phyloP scores from a whole-genome alignment of 2,888 invertebrate genomes.

The Hoplodrina blanda region DNA sequence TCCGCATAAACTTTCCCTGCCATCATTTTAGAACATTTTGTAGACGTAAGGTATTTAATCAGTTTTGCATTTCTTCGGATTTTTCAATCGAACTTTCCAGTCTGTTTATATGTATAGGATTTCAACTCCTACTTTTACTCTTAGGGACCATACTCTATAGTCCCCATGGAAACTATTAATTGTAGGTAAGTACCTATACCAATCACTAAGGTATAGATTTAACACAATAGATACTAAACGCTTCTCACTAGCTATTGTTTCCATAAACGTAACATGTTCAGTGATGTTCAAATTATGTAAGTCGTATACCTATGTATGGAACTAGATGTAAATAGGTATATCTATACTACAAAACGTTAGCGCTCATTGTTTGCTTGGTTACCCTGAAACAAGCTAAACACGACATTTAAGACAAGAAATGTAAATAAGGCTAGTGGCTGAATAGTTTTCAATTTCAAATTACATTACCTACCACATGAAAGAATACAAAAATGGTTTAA shows the following conservation, averaged over 20 bases:
- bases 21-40: slow-evolving; percentile 2
- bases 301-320: background rate
- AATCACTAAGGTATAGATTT: slow-evolving; percentile 14
- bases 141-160: too few relatives aligned
- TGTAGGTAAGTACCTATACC: background rate
- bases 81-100: too few relatives aligned
- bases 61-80: background rate
- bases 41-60: background rate
- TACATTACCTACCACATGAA: background rate
- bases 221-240: slow-evolving; percentile 50
- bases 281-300: slow-evolving; percentile 3
- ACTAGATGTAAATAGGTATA: background rate
- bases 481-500: background rate
- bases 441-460: background rate
- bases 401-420: slow-evolving; percentile 14
- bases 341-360: slow-evolving; percentile 1
- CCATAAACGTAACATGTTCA: slow-evolving; percentile 22
- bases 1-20: slow-evolving; percentile 68
- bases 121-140: too few relatives aligned
- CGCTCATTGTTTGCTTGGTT: slow-evolving; percentile 36
- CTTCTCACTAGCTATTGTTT: slow-evolving; percentile 43
- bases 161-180: background rate
- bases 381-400: slow-evolving; percentile 26
- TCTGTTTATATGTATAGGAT: too few relatives aligned
- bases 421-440: background rate